These are phyloP conservation scores for Ochotona princeps DNA, from an alignment of 2,113 vertebrate genomes.

Conservation along the genomic window DNA sequence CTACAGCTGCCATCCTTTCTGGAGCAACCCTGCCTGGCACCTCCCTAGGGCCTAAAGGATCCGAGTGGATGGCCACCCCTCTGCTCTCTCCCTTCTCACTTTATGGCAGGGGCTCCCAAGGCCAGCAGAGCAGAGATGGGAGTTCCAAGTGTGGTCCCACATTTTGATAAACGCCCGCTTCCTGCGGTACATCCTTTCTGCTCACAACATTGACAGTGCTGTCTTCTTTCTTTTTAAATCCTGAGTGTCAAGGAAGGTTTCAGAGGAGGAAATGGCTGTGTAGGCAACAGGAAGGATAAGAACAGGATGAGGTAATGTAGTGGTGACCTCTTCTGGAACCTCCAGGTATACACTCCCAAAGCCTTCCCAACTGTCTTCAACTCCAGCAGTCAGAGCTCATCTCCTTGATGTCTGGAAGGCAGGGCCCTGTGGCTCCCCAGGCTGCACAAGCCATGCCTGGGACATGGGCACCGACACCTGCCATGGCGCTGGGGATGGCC, in stretches of 20 bases:
- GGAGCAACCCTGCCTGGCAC: neutral
- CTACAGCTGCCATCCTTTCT: neutral
- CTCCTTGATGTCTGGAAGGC: neutral
- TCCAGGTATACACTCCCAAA: too few species aligned
- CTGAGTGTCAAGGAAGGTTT: conserved; percentile 1
- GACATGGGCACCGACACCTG: neutral
- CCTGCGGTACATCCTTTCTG: neutral
- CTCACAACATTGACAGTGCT: conserved; percentile 21
- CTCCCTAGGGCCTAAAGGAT: neutral
- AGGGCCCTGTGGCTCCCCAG: neutral
- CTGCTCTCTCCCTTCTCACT: neutral
- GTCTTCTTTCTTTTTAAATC: conserved; percentile 23
- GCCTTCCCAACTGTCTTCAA: too few species aligned
- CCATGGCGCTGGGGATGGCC: neutral
- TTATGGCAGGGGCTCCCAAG: neutral
- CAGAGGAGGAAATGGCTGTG: neutral
- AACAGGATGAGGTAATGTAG: neutral
- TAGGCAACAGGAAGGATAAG: neutral
- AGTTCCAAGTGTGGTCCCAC: neutral
- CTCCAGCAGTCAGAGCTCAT: neutral
- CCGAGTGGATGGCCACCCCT: neutral
- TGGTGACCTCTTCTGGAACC: too few species aligned
- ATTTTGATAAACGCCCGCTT: conserved; percentile 13
- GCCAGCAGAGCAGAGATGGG: neutral
- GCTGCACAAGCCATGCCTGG: neutral